Base-by-base conservation (phyloP, 35 echinoderm and acorn worm genomes). In the Lytechinus variegatus region DNA sequence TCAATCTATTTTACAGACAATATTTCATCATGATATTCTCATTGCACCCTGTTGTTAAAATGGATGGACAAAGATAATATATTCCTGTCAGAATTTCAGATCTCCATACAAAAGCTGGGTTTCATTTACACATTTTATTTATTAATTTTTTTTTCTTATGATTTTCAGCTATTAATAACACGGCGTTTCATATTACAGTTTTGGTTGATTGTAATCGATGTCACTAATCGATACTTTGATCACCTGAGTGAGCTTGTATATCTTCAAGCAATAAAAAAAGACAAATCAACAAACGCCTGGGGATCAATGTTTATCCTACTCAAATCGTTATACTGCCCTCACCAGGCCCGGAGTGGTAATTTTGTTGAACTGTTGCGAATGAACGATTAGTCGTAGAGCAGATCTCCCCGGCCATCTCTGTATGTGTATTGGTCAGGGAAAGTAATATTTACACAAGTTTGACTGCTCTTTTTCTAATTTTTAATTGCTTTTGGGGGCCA, bases 241-340 rank as follows among this genome's bases (percentile, higher is more conserved):
- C 66, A 79, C 66, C 16, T 79, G 6, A 24, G 19, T 16, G 4
- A 24, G 56, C 13, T 58, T 58, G 56, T 58, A 11, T 58, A 58
- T 58, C 56, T 58, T 58, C 13, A 58, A 56, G 11, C 2, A 58
- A 10, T 9, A 58, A 58, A 13, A 13, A 79, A 24, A n/a, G n/a
- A n/a, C n/a, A n/a, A n/a, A 60, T 60, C 10, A 16, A n/a, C 8
- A 90, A 28, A 10, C 7, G 28, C 27, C n/a, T n/a, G 9, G 10
- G 52, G 57, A 93, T 93, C 92, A 93, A 93, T 93, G 92, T 93
- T 54, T 56, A 10, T 55, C 13, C 27, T 55, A 55, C 54, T 3
- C 1, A 93, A 93, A 55, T 55, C n/a, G 92, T 93, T 57, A 93
- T 93, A 93, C 92, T 57, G 92, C 92, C 92, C 92, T 93, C 92